These are phyloP conservation scores for Globodera rostochiensis DNA, from an alignment of 1,140 invertebrate genomes.

Conservation along the genomic window DNA sequence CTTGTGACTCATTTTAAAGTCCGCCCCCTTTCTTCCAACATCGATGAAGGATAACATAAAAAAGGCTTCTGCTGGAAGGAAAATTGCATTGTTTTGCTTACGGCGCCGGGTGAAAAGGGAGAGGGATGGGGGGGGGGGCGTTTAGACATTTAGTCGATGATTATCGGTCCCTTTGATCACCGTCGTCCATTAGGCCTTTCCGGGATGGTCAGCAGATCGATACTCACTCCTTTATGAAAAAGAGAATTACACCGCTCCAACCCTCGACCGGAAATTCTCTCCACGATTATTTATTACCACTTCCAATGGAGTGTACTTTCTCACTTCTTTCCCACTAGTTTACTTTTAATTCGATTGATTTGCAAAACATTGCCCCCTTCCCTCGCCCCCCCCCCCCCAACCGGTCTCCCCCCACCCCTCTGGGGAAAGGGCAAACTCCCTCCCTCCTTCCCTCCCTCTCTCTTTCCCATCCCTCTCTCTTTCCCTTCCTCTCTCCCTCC, in stretches of 20 bases:
- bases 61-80: not conserved
- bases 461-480: too few relatives aligned
- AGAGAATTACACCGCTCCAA: not conserved
- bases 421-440: not conserved
- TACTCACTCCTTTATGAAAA: not conserved
- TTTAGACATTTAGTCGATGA: not conserved
- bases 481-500: too few relatives aligned
- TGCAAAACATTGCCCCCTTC: not conserved
- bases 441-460: too few relatives aligned
- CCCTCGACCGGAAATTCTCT: not conserved
- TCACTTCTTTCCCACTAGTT: not conserved
- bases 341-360: not conserved
- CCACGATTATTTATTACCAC: too few relatives aligned
- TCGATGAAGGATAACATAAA: not conserved
- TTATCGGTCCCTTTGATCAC: not conserved
- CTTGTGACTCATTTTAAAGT: not conserved
- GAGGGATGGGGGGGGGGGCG: too few relatives aligned
- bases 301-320: not conserved
- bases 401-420: not conserved
- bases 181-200: not conserved
- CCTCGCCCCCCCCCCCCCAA: not conserved
- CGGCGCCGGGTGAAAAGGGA: too few relatives aligned
- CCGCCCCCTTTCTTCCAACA: not conserved
- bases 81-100: not conserved
- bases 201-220: not conserved